Conservation (phyloP, 2,888 invertebrate genomes). For the Cremastinae sp. region DNA sequence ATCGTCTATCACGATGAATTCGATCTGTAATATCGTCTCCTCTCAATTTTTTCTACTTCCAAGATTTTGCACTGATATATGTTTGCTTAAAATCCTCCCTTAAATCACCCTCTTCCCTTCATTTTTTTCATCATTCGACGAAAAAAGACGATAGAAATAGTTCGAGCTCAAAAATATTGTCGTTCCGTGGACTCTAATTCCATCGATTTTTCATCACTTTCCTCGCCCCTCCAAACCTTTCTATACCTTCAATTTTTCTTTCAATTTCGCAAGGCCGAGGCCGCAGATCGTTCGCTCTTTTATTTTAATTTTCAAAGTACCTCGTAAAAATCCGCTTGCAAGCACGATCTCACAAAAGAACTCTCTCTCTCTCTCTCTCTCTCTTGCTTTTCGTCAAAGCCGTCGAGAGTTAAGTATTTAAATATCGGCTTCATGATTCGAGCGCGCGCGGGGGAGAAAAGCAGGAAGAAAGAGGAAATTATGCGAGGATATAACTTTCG, state of each 20-base stretch:
- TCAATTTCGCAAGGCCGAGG: background rate
- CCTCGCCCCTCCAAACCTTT: background rate
- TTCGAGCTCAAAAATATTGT: background rate
- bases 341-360: background rate
- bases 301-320: too few relatives aligned
- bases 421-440: constrained; percentile 13
- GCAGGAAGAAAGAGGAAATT: background rate
- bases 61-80: constrained; percentile 36
- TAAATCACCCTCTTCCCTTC: constrained; percentile 12
- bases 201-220: constrained; percentile 8
- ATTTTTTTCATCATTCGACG: background rate
- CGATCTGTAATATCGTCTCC: constrained; percentile 58
- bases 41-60: constrained; percentile 36
- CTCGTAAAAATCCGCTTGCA: background rate
- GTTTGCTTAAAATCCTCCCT: constrained; percentile 28
- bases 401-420: constrained; percentile 1
- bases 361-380: background rate
- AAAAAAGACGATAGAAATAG: background rate
- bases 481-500: background rate
- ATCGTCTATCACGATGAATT: constrained; percentile 57
- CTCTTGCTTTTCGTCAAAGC: constrained; percentile 9
- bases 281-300: background rate
- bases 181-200: background rate
- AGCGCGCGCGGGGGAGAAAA: background rate
- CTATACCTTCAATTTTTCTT: too few relatives aligned